phyloP scores from a whole-genome alignment of 2,113 vertebrate genomes.

The Toxostoma redivivum region DNA sequence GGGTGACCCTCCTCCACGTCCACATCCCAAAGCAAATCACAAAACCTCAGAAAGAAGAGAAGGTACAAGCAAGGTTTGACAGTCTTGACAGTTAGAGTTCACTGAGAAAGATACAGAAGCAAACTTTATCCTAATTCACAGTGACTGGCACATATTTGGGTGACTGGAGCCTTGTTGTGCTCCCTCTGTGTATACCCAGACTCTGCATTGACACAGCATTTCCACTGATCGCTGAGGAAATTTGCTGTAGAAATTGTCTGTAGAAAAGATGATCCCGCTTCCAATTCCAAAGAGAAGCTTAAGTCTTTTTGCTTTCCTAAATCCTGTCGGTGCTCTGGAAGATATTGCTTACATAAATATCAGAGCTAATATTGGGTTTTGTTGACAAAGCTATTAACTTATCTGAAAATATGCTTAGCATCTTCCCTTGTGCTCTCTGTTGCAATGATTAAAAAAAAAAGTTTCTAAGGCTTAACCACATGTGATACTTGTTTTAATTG shows the following conservation, averaged over 20 bases:
- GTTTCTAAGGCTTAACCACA: not conserved
- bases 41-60: not conserved
- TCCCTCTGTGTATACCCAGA: fast-evolving
- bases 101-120: not conserved
- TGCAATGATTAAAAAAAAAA: not conserved
- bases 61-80: not conserved
- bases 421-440: not conserved
- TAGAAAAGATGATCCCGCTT: not conserved
- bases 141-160: not conserved
- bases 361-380: not conserved
- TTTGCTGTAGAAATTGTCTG: not conserved
- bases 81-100: not conserved
- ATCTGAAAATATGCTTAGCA: not conserved
- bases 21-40: not conserved
- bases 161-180: not conserved
- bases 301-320: not conserved
- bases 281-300: not conserved
- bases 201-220: not conserved
- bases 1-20: fast-evolving
- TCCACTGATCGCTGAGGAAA: not conserved
- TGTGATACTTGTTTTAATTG: conserved; percentile 27
- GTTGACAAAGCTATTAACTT: not conserved
- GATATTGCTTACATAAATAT: conserved; percentile 1
- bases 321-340: not conserved
- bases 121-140: not conserved